A percentile compares a stretch with the other conserved stretches of the same genome.
phyloP scores from a whole-genome alignment of 1,140 invertebrate genomes.

The Drosophila arizonae region DNA sequence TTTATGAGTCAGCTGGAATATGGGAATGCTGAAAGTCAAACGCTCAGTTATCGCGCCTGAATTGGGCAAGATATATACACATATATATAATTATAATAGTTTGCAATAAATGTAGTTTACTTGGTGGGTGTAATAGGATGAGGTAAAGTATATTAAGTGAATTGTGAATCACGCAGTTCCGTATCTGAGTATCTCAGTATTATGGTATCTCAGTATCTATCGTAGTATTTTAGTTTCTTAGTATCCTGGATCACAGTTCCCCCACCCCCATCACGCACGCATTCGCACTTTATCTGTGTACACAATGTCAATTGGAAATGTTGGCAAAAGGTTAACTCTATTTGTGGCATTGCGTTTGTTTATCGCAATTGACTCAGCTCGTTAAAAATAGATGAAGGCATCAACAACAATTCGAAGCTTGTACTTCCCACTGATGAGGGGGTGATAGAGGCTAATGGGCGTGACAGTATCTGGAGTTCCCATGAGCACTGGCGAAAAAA shows the following conservation, averaged over 20 bases:
- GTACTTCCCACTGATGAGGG: slow-evolving; percentile 17
- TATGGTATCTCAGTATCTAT: no score
- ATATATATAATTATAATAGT: neutral
- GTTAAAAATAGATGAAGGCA: slow-evolving; percentile 53
- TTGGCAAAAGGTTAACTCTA: slow-evolving; percentile 56
- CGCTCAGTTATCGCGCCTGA: neutral
- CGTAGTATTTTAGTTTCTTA: no score
- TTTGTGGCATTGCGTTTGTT: slow-evolving; percentile 43
- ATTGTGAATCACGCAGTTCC: no score
- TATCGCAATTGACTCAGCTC: slow-evolving; percentile 31
- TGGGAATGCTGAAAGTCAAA: slow-evolving; percentile 14
- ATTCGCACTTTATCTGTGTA: slow-evolving; percentile 50
- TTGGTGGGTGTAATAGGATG: no score
- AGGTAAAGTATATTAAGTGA: no score
- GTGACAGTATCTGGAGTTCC: slow-evolving; percentile 13
- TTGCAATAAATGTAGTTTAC: neutral
- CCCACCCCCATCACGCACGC: neutral
- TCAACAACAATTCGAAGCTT: slow-evolving; percentile 7
- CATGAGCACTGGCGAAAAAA: slow-evolving; percentile 4
- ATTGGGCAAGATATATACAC: neutral
- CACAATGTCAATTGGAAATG: slow-evolving; percentile 20
- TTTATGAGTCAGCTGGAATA: slow-evolving; percentile 18
- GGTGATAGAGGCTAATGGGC: neutral
- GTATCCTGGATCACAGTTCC: no score
- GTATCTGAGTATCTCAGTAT: no score